These are phyloP conservation scores for Zaprionus lineosus DNA, from an alignment of 2,888 invertebrate species.

Conservation along the genomic window DNA sequence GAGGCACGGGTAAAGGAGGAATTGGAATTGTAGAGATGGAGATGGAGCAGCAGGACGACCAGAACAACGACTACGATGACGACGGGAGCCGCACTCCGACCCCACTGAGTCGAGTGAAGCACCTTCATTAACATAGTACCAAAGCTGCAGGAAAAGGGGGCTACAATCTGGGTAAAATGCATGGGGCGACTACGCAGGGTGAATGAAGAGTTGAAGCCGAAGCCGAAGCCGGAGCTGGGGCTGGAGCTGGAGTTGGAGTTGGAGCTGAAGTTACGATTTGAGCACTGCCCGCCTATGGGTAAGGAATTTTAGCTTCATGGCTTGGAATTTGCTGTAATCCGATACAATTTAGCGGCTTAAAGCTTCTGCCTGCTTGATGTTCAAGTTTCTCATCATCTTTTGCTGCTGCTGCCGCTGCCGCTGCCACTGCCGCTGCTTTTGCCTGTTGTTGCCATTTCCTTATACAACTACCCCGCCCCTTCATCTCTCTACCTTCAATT, in stretches of 20 bases:
- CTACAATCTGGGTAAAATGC: neutral
- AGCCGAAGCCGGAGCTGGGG: too few species aligned
- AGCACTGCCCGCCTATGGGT: slow-evolving; percentile 45
- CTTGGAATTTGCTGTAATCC: slow-evolving; percentile 76
- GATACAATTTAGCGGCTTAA: slow-evolving; percentile 78
- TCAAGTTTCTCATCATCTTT: slow-evolving; percentile 73
- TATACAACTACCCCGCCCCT: neutral
- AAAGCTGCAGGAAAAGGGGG: neutral
- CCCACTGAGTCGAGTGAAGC: slow-evolving; percentile 51
- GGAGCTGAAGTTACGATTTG: too few species aligned
- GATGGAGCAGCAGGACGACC: slow-evolving; percentile 46
- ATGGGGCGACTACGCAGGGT: neutral
- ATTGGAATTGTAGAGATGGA: too few species aligned
- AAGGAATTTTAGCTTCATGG: slow-evolving; percentile 72
- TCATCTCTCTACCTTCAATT: neutral
- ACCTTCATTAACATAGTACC: slow-evolving; percentile 71
- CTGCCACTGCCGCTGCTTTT: slow-evolving; percentile 21
- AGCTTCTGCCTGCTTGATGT: slow-evolving; percentile 77
- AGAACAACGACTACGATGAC: slow-evolving; percentile 20
- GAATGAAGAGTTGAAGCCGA: too few species aligned
- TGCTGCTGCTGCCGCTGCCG: slow-evolving; percentile 25
- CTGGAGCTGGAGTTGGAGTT: too few species aligned
- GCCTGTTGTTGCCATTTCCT: slow-evolving; percentile 30
- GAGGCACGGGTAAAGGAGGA: too few species aligned
- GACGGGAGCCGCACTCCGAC: neutral